phyloP scores from a whole-genome alignment of 2,888 invertebrate genomes.

The Nipponacmea schrenckii region DNA sequence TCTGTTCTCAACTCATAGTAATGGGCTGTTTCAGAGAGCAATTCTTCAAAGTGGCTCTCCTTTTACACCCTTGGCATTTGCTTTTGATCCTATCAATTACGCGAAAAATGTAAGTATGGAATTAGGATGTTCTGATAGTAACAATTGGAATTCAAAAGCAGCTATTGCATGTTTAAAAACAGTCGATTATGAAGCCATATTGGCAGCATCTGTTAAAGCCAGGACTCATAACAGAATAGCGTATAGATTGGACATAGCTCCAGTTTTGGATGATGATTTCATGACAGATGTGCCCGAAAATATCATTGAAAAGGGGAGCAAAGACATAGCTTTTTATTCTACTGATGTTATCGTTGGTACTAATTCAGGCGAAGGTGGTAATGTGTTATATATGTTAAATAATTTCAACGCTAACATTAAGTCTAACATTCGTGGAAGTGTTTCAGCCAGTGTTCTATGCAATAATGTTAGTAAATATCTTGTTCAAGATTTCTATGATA shows the following conservation, averaged over 20 bases:
- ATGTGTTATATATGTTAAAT: conserved; percentile 15
- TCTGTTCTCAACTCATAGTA: conserved; percentile 84
- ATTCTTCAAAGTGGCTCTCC: conserved; percentile 85
- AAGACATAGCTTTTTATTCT: conserved; percentile 69
- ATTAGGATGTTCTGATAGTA: background rate
- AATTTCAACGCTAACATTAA: conserved; percentile 18
- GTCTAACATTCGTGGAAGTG: conserved; percentile 14
- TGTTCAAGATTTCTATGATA: conserved; percentile 22
- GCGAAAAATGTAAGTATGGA: conserved; percentile 62
- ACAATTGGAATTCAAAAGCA: conserved; percentile 77
- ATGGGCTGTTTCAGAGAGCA: conserved; percentile 80
- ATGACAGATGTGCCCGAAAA: conserved; percentile 14
- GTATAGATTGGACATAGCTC: conserved; percentile 25
- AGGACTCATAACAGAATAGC: conserved; percentile 5
- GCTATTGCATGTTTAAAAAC: conserved; percentile 34
- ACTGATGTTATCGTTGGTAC: conserved; percentile 26
- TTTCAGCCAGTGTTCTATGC: conserved; percentile 23
- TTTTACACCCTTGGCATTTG: conserved; percentile 74
- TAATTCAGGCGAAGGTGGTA: conserved; percentile 24
- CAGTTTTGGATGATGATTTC: conserved; percentile 23
- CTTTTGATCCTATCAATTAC: conserved; percentile 91
- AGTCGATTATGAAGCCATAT: conserved; percentile 28
- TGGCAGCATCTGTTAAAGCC: conserved; percentile 35
- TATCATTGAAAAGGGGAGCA: conserved; percentile 68
- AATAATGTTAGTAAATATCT: conserved; percentile 20